phyloP scores from a whole-genome alignment of 1,140 invertebrate genomes.

The Listronotus bonariensis region DNA sequence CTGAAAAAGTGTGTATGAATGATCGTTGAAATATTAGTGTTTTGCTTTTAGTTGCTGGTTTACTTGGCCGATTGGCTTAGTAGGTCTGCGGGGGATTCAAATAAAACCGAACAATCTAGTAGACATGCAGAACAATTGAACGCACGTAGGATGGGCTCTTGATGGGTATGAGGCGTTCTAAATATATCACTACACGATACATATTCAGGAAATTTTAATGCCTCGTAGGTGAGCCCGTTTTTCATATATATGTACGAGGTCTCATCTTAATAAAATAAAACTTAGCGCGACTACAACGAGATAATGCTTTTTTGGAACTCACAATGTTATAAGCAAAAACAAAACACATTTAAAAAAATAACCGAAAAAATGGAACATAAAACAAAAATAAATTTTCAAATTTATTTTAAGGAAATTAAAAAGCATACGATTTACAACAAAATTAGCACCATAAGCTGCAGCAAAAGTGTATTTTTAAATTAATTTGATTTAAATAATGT shows the following conservation, averaged over 20 bases:
- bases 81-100: constrained; percentile 33
- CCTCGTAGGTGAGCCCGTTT: constrained; percentile 38
- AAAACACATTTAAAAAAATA: no score
- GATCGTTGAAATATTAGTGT: background rate
- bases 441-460: no score
- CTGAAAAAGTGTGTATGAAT: background rate
- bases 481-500: no score
- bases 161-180: constrained; percentile 39
- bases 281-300: no score
- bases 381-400: no score
- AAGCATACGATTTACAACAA: no score
- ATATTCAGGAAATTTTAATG: constrained; percentile 41
- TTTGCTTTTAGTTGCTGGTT: no score
- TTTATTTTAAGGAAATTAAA: no score
- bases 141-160: constrained; percentile 38
- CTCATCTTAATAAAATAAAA: constrained; percentile 23
- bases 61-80: constrained; percentile 14
- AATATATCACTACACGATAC: constrained; percentile 41
- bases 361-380: no score
- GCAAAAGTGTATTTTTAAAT: no score
- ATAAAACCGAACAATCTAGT: constrained; percentile 36
- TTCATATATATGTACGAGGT: constrained; percentile 33
- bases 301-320: no score
- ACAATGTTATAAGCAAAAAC: no score
- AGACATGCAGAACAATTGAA: constrained; percentile 42